Base-by-base conservation (phyloP, 2,888 invertebrate genomes). In the Meiosimyza platycephala region DNA sequence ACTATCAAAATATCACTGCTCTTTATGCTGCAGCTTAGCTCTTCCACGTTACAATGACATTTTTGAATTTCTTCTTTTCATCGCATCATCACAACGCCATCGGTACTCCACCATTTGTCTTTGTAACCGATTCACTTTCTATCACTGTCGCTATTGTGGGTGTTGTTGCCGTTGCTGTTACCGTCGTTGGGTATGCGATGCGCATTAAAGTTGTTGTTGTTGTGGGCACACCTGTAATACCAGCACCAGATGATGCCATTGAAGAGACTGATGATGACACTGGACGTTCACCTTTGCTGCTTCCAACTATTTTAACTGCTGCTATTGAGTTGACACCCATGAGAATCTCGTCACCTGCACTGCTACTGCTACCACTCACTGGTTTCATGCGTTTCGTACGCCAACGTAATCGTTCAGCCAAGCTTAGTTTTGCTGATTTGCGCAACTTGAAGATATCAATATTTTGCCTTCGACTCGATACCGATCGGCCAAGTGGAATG, bases 401-500 rank as follows among this genome's bases (percentile, higher is more conserved):
- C 79, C 79, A 79, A 52, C 76, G 78, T 40, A 79, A 78, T 28
- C 76, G 76, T 65, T 77, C 75, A 11, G 77, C 73, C 22, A 79
- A 68, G 13, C 74, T 71, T 15, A 33, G 12, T 28, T 13, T 60
- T 13, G 28, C 28, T 60, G 18, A 12, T 40, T 40, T 40, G 2
- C 40, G 40, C 6, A 40, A 13, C 4, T 60, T 60, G 9, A 28
- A 12, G 15, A 28, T 28, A 11, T 28, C 28, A 40, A n/a, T 60
- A n/a, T 33, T 33, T 13, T 28, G n/a, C 12, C 22, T 9, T 33
- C n/a, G 28, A 60, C 22, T 22, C 33, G 60, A 11, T 28, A n/a
- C 33, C 60, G 40, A 40, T 40, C 13, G 28, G 6, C 22, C 60
- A 13, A 28, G 60, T n/a, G 60, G 60, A 12, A 69, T 28, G 52